A percentile compares a stretch with the other conserved stretches of the same genome.
These are phyloP conservation scores for Hemithea aestivaria DNA, from an alignment of 2,888 invertebrate species.

Conservation along the genomic window DNA sequence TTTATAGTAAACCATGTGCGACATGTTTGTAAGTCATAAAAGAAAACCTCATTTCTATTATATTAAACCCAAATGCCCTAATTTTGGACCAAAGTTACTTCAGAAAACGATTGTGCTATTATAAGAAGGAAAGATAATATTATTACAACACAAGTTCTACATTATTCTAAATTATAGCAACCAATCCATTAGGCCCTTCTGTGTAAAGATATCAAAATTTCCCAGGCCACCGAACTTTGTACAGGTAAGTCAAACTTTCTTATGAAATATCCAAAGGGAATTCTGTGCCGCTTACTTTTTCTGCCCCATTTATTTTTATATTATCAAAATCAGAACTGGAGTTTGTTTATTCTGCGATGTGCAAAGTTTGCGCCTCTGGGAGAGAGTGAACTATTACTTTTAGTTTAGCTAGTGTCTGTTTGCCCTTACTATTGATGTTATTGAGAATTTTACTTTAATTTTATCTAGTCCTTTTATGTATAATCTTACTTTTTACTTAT, in stretches of 20 bases:
- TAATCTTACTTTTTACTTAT: too few relatives aligned
- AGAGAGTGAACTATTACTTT: slow-evolving; percentile 28
- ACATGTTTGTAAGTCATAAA: too few relatives aligned
- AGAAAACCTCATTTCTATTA: too few relatives aligned
- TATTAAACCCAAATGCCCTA: too few relatives aligned
- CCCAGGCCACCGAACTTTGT: slow-evolving; percentile 7
- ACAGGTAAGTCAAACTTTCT: slow-evolving; percentile 13
- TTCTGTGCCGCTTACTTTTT: slow-evolving; percentile 10
- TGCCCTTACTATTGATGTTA: too few relatives aligned
- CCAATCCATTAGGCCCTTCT: slow-evolving; percentile 1
- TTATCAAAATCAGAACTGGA: slow-evolving; percentile 23
- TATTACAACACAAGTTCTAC: too few relatives aligned
- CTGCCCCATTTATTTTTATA: slow-evolving; percentile 20
- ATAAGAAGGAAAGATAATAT: too few relatives aligned
- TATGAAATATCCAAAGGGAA: slow-evolving; percentile 20
- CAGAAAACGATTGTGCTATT: too few relatives aligned
- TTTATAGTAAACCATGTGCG: too few relatives aligned
- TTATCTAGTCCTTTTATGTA: too few relatives aligned
- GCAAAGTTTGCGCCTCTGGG: slow-evolving; percentile 24
- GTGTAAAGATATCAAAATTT: slow-evolving; percentile 7
- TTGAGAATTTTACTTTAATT: too few relatives aligned
- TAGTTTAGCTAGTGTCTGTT: slow-evolving; percentile 17
- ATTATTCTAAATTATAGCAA: not conserved
- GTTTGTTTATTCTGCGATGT: slow-evolving; percentile 20
- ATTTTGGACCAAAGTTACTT: too few relatives aligned